phyloP scores from a whole-genome alignment of 2,888 invertebrate species.

The Zele albiditarsus region DNA sequence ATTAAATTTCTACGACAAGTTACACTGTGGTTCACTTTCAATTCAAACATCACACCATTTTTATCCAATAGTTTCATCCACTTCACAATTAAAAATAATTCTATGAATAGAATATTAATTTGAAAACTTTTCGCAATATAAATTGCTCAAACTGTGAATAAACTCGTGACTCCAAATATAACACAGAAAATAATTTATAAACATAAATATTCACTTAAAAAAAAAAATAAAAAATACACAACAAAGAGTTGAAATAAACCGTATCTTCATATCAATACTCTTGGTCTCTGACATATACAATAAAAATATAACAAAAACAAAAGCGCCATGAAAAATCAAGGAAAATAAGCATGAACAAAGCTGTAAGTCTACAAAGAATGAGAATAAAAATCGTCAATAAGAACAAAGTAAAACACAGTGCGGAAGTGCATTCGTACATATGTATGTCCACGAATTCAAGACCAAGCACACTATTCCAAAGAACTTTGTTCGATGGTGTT shows the following conservation, averaged over 20 bases:
- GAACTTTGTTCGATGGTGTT: conserved; percentile 36
- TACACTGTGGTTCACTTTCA: too few species aligned
- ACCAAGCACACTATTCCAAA: background rate
- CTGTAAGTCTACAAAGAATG: background rate
- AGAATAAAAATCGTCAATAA: background rate
- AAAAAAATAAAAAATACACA: background rate
- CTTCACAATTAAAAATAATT: too few species aligned
- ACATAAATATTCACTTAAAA: background rate
- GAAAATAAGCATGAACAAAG: background rate
- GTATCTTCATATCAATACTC: background rate
- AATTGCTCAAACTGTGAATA: too few species aligned
- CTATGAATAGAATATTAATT: too few species aligned
- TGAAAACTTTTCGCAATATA: too few species aligned
- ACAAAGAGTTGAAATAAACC: background rate
- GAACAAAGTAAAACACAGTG: conserved; percentile 7
- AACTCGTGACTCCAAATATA: too few species aligned
- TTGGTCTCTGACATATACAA: background rate
- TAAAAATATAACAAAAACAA: background rate
- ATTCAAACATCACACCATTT: too few species aligned
- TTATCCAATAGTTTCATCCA: too few species aligned
- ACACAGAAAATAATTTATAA: too few species aligned
- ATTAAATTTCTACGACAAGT: too few species aligned
- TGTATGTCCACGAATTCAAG: conserved; percentile 13
- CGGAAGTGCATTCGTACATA: conserved; percentile 35
- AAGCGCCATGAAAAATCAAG: background rate